Base-by-base conservation (phyloP, 2,113 vertebrate genomes). In the Entomyzon cyanotis region DNA sequence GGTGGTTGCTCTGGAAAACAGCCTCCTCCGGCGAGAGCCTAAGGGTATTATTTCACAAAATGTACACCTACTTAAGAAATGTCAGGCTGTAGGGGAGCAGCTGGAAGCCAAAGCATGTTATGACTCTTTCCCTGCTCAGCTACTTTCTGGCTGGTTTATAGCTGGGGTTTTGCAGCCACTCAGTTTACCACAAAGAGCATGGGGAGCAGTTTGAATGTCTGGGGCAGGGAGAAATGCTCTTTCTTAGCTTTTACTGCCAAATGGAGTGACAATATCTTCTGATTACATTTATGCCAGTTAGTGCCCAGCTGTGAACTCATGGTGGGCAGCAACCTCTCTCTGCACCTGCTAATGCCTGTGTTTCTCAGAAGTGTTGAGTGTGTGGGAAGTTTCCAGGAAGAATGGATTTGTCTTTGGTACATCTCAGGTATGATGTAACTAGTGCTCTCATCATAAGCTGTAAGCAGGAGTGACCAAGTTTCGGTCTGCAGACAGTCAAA, bases 1-100 rank as follows among this genome's bases (percentile, higher is more conserved):
- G 53, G 50, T 74, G 44, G 46, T 11, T 85, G 28, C 46, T 79
- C 37, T 86, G 93, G 71, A 80, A 93, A 92, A 77, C 50, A 78
- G 5, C 47, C 14, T 89, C 63, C 28, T 84, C 73, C 5, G 3
- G 39, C 1, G 12, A 55, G 52, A 0, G 1, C 58, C 63, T 56
- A 8, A 33, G 63, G 53, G 55, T 74, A 37, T 73, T 93, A 39
- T 77, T 92, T 92, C 39, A 39, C 47, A 55, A 86, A 93, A 65
- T 18, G 21, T 27, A 47, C 73, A 83, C 44, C 68, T 83, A 18
- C 64, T 86, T 30, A 31, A 82, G 84, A 84, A 92, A 85, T 73
- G 52, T n/a, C 47, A 55, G 64, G 25, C 37, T 1, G 1, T 7
- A 28, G 49, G 50, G 55, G 58, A 83, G 39, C 90, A 93, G 59